phyloP scores from a whole-genome alignment of 2,797 vertebrate species.

The Chromis chromis region DNA sequence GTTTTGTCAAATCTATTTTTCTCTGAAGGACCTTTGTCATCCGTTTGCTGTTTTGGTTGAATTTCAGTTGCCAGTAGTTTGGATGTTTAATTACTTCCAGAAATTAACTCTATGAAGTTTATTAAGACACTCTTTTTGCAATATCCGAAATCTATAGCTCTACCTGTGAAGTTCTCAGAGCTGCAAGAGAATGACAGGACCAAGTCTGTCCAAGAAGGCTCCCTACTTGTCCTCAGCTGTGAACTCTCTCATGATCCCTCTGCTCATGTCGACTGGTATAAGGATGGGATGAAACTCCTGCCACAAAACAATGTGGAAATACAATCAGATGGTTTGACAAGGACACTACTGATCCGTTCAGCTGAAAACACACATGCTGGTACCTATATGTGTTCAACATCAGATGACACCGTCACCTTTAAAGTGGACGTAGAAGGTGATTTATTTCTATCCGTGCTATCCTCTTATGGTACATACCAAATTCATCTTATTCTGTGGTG shows the following conservation, averaged over 20 bases:
- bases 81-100: conserved; percentile 16
- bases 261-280: conserved; percentile 87
- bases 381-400: conserved; percentile 87
- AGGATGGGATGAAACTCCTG: conserved; percentile 85
- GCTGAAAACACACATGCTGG: conserved; percentile 84
- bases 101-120: conserved; percentile 10
- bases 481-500: conserved; percentile 30
- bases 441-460: conserved; percentile 58
- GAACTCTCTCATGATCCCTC: conserved; percentile 85
- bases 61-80: not conserved
- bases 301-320: conserved; percentile 82
- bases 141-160: conserved; percentile 78
- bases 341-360: conserved; percentile 82
- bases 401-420: conserved; percentile 85
- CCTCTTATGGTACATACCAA: conserved; percentile 26
- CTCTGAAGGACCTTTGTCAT: conserved; percentile 15
- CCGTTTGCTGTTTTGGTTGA: conserved; percentile 14
- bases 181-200: conserved; percentile 77
- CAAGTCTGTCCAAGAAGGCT: conserved; percentile 79
- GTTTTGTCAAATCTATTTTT: conserved; percentile 33
- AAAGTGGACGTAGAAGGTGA: conserved; percentile 92
- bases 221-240: conserved; percentile 86
- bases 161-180: conserved; percentile 80
- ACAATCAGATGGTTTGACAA: conserved; percentile 84
- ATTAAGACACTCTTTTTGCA: conserved; percentile 65